Conservation (phyloP, 1,140 invertebrate genomes). For the Parapsyche elsis region DNA sequence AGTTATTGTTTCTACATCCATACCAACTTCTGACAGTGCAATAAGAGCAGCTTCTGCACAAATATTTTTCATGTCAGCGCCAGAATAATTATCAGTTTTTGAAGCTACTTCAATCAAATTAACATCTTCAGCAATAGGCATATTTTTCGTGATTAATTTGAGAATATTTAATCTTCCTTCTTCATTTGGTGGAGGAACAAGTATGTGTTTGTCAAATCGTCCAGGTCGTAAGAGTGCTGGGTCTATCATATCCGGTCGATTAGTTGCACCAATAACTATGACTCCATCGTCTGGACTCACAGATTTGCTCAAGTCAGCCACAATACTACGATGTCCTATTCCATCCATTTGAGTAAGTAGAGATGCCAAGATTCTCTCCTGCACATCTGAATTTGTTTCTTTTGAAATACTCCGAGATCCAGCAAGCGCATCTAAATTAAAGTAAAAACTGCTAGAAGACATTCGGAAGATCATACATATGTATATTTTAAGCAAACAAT, state of each 20-base stretch:
- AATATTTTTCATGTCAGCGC: conserved; percentile 80
- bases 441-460: not conserved
- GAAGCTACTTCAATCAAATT: conserved; percentile 70
- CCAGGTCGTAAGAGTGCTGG: conserved; percentile 81
- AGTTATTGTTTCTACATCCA: conserved; percentile 63
- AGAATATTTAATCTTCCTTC: conserved; percentile 72
- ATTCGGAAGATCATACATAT: not conserved
- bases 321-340: conserved; percentile 60
- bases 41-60: conserved; percentile 78
- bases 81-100: conserved; percentile 76
- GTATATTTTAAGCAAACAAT: not conserved
- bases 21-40: conserved; percentile 71
- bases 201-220: conserved; percentile 78
- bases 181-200: conserved; percentile 79
- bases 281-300: conserved; percentile 61
- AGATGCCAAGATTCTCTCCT: conserved; percentile 74
- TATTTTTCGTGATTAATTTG: conserved; percentile 69
- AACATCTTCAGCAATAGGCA: conserved; percentile 72
- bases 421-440: conserved; percentile 72
- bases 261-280: conserved; percentile 80
- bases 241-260: conserved; percentile 84
- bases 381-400: conserved; percentile 65
- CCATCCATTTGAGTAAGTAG: conserved; percentile 80
- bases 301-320: conserved; percentile 38
- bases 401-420: conserved; percentile 63